Base-by-base conservation (phyloP, 2,888 invertebrate species). In the Caenorhabditis sp. region DNA sequence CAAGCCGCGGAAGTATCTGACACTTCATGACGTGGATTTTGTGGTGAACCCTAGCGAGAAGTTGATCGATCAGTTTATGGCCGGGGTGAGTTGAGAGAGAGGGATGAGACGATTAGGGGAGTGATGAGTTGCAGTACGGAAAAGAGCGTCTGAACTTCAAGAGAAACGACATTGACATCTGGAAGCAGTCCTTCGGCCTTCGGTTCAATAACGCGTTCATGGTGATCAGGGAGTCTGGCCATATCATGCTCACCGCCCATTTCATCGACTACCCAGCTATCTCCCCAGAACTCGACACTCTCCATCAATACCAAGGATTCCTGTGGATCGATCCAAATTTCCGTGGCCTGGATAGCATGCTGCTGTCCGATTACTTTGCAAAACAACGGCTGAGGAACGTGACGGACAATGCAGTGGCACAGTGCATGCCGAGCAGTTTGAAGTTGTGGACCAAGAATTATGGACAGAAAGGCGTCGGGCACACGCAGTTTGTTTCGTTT, bases 111-210 rank as follows among this genome's bases (percentile, higher is more conserved):
- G 32, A 11, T 13, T 9, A 5, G 18, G 9, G 18, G 47, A 47
- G 4, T n/a, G n/a, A n/a, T n/a, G n/a, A n/a, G n/a, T 61, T 70
- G 26, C 62, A 71, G 71, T 62, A 71, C 44, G 71, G 71, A 44
- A 71, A 71, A 24, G 62, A 62, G 37, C 71, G 71, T 37, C 51
- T 71, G 1, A 71, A 71, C 62, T 71, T 71, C 71, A 18, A 44
- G 18, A 32, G 53, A 22, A 44, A 20, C 26, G 71, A 71, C 26
- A 55, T 62, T 15, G 44, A 53, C 8, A 62, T 62, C n/a, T 71
- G 71, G 71, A 71, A n/a, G 28, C 15, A 28, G 1, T 62, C 28
- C 11, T 71, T 62, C 55, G 24, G 37, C 13, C 55, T 60, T 8
- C 24, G 61, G 28, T 71, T 55, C 61, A 20, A n/a, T 20, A 51